These are phyloP conservation scores for Phaedon cochleariae DNA, from an alignment of 2,888 invertebrate species.

Conservation along the genomic window DNA sequence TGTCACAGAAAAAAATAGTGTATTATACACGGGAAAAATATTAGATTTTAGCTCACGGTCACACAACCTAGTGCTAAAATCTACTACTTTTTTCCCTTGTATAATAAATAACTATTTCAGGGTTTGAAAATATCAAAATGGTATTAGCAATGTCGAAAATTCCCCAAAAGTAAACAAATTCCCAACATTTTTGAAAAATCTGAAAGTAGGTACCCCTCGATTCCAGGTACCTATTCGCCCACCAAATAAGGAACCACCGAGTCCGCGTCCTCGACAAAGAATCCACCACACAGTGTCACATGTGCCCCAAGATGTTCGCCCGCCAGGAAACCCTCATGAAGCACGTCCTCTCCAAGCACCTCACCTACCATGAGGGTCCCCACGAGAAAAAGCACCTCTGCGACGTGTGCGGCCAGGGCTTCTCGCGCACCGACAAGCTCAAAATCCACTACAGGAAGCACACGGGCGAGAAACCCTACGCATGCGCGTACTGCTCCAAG, in stretches of 20 bases:
- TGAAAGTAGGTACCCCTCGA: no score
- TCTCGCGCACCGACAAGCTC: constrained; percentile 54
- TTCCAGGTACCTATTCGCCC: constrained; percentile 45
- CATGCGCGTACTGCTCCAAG: constrained; percentile 55
- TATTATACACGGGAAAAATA: no score
- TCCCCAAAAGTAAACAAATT: no score
- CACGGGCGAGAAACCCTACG: constrained; percentile 56
- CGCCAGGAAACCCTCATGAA: constrained; percentile 58
- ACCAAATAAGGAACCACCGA: constrained; percentile 51
- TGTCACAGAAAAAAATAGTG: no score
- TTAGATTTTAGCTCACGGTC: no score
- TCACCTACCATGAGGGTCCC: constrained; percentile 45
- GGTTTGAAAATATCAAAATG: no score
- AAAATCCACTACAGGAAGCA: constrained; percentile 55
- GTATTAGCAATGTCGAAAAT: no score
- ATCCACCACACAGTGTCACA: constrained; percentile 57
- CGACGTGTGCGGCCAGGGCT: constrained; percentile 57
- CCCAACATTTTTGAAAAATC: no score
- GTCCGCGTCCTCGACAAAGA: constrained; percentile 59
- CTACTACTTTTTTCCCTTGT: no score
- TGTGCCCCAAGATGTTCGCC: constrained; percentile 53
- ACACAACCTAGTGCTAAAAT: no score
- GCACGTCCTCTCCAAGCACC: constrained; percentile 59
- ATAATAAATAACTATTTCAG: no score
- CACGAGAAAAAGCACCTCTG: constrained; percentile 52